Base-by-base conservation (phyloP, 2,113 vertebrate species). In the human region DNA sequence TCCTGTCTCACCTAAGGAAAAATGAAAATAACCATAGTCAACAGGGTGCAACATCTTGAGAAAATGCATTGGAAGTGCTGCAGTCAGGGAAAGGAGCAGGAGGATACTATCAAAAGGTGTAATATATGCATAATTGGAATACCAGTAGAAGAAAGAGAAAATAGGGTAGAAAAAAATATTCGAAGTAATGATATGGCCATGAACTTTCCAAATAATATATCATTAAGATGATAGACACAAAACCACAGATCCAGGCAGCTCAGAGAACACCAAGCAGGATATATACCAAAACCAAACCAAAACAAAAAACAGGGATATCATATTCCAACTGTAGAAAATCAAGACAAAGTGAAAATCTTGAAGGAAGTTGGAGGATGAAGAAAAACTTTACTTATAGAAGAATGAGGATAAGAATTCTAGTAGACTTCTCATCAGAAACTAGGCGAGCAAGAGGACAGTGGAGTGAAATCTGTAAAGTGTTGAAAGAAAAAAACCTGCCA, bases 191-290 rank as follows among this genome's bases (percentile, higher is more conserved):
- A n/a, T 64, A n/a, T 68, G 22, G 8, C 6, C 43, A 93, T 55
- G 45, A 92, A 72, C 23, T 57, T 73, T 83, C 23, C 35, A 72
- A 78, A 59, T 66, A 68, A 43, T n/a, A 5, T 43, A 81, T 50
- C 66, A 76, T 76, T 81, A 90, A 90, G 66, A 55, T 16, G 11
- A 82, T n/a, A 61, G 38, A 66, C 38, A 75, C 50, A 87, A 81
- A 93, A 78, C 16, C 40, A 93, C 55, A 86, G 72, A 90, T n/a
- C 40, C 55, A 80, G 80, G 75, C 90, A 95, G 38, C 64, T 81
- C 68, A 86, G 40, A 90, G 14, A 40, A 81, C 75, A 48, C 75
- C 75, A 48, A 48, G 14, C 23, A 85, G 8, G 38, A 89, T 80
- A 50, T 87, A 82, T 38, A 90, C 16, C 66, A 55, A 86, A 94